Base-by-base conservation (phyloP, 1,140 invertebrate species). In the Zaprionus inermis region DNA sequence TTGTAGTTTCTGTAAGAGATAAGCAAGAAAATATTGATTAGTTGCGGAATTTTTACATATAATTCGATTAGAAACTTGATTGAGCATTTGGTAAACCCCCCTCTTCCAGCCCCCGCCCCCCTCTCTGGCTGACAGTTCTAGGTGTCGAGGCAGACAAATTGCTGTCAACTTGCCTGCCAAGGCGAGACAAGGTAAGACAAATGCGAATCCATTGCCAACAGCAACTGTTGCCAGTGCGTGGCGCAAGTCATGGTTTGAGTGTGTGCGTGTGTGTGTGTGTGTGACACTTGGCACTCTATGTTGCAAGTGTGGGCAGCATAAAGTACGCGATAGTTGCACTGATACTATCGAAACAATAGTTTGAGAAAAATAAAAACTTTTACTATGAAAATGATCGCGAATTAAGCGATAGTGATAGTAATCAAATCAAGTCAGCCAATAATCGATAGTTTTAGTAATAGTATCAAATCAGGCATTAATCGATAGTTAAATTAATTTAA, bases 1-100 rank as follows among this genome's bases (percentile, higher is more conserved):
- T 69, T 91, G 91, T 16, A 92, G 76, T 41, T 86, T 92, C 91
- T 92, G 89, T 38, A 79, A 52, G 12, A 28, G n/a, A 36, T 36
- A 1, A 16, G 20, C 16, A 36, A 16, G 4, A 9, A 14, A 55
- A 44, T 32, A 5, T 3, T 65, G 12, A 63, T 63, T 63, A 52
- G 20, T 55, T 7, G 18, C 3, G 44, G 18, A 49, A 49, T 49
- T 49, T 49, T 1, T 22, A 16, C 4, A 24, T 24, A 20, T 49
- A 20, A 49, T 49, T 18, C 10, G 11, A 10, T 49, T 30, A 63
- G 34, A 24, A 55, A 68, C 41, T 46, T n/a, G n/a, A 18, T 16
- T 12, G 28, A 56, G 32, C 28, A 28, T n/a, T 28, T 16, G 4
- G 5, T 20, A 14, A 7, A 6, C 4, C 2, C 32, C 56, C 11